These are phyloP conservation scores for Bombyx huttoni DNA, from an alignment of 2,888 invertebrate genomes.

Conservation along the genomic window DNA sequence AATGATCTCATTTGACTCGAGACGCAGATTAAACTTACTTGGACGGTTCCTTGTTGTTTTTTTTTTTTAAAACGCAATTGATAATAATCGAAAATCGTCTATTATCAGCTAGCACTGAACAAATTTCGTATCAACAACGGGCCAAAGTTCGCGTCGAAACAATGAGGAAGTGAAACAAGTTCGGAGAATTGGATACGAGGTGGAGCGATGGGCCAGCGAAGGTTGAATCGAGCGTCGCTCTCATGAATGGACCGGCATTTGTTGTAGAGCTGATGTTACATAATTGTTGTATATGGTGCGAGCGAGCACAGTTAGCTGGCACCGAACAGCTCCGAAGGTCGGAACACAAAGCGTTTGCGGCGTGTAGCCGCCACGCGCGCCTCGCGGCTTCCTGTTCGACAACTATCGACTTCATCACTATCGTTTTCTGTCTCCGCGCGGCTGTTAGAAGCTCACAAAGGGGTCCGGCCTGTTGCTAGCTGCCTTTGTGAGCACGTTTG, in stretches of 20 bases:
- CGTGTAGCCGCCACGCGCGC: conserved; percentile 61
- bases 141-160: conserved; percentile 1
- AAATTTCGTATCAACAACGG: background rate
- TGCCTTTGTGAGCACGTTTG: conserved; percentile 39
- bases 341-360: conserved; percentile 52
- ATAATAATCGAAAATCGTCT: conserved; percentile 33
- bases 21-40: conserved; percentile 42
- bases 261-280: conserved; percentile 48
- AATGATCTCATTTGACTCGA: conserved; percentile 53
- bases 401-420: conserved; percentile 71
- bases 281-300: conserved; percentile 48
- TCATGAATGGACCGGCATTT: conserved; percentile 59
- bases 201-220: conserved; percentile 7
- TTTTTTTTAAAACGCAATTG: conserved; percentile 42
- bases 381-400: conserved; percentile 69
- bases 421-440: conserved; percentile 63
- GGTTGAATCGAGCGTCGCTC: conserved; percentile 33
- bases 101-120: background rate
- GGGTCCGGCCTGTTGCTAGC: conserved; percentile 63
- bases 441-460: conserved; percentile 61
- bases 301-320: conserved; percentile 28
- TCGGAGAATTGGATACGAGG: background rate
- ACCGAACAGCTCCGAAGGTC: conserved; percentile 59
- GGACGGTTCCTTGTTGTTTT: conserved; percentile 36
- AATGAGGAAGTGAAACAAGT: conserved; percentile 2